Base-by-base conservation (phyloP, 2,888 invertebrate genomes). In the Julus scanicus region DNA sequence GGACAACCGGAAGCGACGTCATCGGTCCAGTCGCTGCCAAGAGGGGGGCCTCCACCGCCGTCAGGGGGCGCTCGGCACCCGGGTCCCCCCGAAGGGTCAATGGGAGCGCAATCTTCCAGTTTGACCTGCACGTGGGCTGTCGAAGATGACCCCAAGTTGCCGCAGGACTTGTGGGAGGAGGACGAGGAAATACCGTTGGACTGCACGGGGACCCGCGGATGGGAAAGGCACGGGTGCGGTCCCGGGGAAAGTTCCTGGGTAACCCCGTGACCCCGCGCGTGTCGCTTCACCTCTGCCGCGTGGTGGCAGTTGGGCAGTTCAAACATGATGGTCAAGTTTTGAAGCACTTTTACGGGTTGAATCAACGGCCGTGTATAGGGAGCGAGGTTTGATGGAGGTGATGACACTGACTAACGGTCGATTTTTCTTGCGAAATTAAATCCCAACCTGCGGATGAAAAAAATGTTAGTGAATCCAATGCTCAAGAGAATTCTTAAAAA, bases 81-180 rank as follows among this genome's bases (percentile, higher is more conserved):
- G 29, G 20, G 20, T 71, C 71, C 71, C n/a, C 71, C 29, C 13
- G 49, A 85, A 17, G 49, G 85, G 44, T 49, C 85, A 2, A n/a
- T 15, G 44, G 57, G 53, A 6, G 53, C 63, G 39, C 85, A 85
- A 29, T 86, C 86, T 39, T 86, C 86, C 53, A 86, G 57, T 29
- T 86, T 86, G 63, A 86, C 86, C 57, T 86, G 86, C 53, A 86
- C 63, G 86, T 86, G 86, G 40, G 86, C 49, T 4, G 85, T 48
- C 9, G 85, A 85, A 0, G 84, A 84, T 39, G 84, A 39, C 84
- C 40, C 84, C n/a, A 44, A 11, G 2, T 44, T n/a, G 0, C 48
- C 85, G n/a, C 85, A 85, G 20, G 85, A 49, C 85, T 44, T 85
- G 49, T 85, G 85, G 3, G 85, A 49, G 9, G 53, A 63, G 49